Conservation (phyloP, 1,140 invertebrate genomes). For the Chrysopa pallens region DNA sequence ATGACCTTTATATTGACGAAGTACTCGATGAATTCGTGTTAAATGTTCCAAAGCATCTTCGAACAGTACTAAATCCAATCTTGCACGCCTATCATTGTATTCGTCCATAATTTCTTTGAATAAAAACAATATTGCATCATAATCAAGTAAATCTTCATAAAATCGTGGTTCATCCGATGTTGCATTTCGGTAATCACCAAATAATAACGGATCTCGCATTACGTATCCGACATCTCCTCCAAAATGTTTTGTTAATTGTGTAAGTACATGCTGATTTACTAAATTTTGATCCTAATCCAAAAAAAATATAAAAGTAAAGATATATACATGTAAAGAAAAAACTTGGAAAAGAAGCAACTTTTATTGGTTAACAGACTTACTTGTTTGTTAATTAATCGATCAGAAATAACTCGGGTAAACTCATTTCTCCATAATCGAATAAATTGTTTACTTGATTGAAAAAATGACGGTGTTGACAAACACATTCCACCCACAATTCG, state of each 20-base stretch:
- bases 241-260: slow-evolving; percentile 28
- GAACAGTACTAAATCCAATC: slow-evolving; percentile 69
- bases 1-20: slow-evolving; percentile 70
- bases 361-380: no score
- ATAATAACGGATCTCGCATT: slow-evolving; percentile 64
- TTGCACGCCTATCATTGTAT: slow-evolving; percentile 52
- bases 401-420: slow-evolving; percentile 66
- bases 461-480: slow-evolving; percentile 47
- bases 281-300: slow-evolving; percentile 26
- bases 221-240: slow-evolving; percentile 43
- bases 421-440: slow-evolving; percentile 81
- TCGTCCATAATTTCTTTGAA: slow-evolving; percentile 80
- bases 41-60: slow-evolving; percentile 80
- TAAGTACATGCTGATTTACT: slow-evolving; percentile 27
- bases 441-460: slow-evolving; percentile 46
- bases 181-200: slow-evolving; percentile 75
- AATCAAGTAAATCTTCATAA: slow-evolving; percentile 82
- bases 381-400: slow-evolving; percentile 57
- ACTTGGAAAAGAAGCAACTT: no score
- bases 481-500: slow-evolving; percentile 62
- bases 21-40: slow-evolving; percentile 62
- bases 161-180: slow-evolving; percentile 56
- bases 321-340: slow-evolving; percentile 19
- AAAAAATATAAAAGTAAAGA: background rate
- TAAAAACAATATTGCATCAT: slow-evolving; percentile 63